A percentile compares a stretch with the other conserved stretches of the same genome.
These are phyloP conservation scores for Ranitomeya imitator DNA, from an alignment of 2,113 vertebrate genomes.

Conservation along the genomic window DNA sequence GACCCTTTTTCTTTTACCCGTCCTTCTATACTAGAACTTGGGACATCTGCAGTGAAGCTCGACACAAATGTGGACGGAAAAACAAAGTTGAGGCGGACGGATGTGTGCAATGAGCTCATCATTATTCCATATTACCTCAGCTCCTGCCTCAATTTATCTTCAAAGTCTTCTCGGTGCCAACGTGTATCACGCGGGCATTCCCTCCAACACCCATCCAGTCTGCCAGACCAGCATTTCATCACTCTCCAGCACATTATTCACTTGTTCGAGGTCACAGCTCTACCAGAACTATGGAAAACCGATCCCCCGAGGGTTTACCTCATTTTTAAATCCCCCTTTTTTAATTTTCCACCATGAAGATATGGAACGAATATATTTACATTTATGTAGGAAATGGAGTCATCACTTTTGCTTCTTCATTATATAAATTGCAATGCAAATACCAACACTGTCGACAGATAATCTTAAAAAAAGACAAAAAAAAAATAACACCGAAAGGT, in stretches of 20 bases:
- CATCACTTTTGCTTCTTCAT: neutral
- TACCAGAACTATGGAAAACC: neutral
- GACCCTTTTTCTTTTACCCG: neutral
- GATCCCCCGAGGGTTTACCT: neutral
- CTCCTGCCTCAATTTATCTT: conserved; percentile 34
- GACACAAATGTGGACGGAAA: conserved; percentile 34
- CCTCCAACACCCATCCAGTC: neutral
- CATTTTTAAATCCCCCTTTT: neutral
- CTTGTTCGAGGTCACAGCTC: neutral
- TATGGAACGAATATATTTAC: neutral
- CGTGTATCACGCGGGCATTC: neutral
- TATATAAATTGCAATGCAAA: neutral
- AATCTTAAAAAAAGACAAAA: neutral
- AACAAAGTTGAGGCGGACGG: conserved; percentile 28
- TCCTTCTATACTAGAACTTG: neutral
- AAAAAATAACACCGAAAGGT: neutral
- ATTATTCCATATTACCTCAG: conserved; percentile 52
- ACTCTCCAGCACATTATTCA: neutral
- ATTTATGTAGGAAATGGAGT: neutral
- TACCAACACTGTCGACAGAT: neutral
- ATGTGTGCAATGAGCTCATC: conserved; percentile 44
- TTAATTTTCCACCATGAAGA: neutral
- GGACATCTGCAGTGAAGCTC: neutral
- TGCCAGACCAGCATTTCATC: neutral
- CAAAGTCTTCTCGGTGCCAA: conserved; percentile 17